phyloP scores from a whole-genome alignment of 2,888 invertebrate genomes.

The Tetramorium bicarinatum region DNA sequence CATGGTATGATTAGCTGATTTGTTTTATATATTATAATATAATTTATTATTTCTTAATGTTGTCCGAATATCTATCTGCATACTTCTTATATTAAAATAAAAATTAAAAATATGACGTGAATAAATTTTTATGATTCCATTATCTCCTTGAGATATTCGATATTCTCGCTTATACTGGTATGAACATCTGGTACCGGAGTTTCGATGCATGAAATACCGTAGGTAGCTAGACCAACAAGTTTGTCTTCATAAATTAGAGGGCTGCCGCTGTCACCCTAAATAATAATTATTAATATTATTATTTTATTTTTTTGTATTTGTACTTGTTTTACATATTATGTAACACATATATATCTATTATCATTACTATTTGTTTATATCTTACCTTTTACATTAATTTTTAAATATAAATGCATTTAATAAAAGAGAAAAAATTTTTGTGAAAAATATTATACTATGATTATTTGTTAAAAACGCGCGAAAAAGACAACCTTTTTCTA shows the following conservation, averaged over 20 bases:
- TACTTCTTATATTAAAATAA: not conserved
- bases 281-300: slow-evolving; percentile 19
- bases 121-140: not conserved
- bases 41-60: not conserved
- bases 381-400: not conserved
- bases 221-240: slow-evolving; percentile 48
- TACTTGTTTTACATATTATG: not conserved
- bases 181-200: slow-evolving; percentile 39
- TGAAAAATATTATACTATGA: not conserved
- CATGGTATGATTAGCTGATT: not conserved
- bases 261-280: slow-evolving; percentile 54
- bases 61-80: not conserved
- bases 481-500: not conserved
- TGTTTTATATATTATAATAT: not conserved
- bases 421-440: not conserved
- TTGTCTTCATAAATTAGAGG: slow-evolving; percentile 38
- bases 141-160: not conserved
- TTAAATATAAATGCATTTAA: not conserved
- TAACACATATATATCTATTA: not conserved
- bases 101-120: not conserved
- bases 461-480: not conserved
- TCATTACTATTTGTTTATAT: not conserved
- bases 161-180: slow-evolving; percentile 4
- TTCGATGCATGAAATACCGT: slow-evolving; percentile 30
- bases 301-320: not conserved